Percentiles rank a stretch among this genome's conserved stretches.
Conservation (phyloP, 2,113 vertebrate genomes). For the Paraplagusia blochii region DNA sequence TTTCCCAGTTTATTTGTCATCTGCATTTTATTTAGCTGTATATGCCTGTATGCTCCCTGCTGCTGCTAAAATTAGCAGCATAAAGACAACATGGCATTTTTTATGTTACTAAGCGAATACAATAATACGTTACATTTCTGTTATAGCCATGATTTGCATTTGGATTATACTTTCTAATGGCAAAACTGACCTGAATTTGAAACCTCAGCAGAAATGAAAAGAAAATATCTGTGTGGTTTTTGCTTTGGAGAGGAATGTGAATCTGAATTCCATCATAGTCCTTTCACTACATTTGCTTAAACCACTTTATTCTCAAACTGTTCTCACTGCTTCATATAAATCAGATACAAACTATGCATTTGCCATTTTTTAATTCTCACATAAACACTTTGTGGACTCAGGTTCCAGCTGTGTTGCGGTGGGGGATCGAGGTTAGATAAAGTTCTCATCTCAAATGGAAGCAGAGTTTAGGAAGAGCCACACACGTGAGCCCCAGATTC, state of each 20-base stretch:
- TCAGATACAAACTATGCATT: background rate
- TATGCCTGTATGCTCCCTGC: slow-evolving; percentile 41
- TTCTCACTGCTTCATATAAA: background rate
- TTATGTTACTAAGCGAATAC: background rate
- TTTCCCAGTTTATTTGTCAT: slow-evolving; percentile 19
- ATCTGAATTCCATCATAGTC: slow-evolving; percentile 10
- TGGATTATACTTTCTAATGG: slow-evolving; percentile 18
- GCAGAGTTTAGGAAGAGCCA: background rate
- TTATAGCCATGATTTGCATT: slow-evolving; percentile 36
- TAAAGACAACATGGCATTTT: slow-evolving; percentile 25
- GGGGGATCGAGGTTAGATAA: slow-evolving; percentile 4
- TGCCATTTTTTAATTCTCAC: background rate
- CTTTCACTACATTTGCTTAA: background rate
- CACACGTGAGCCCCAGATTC: slow-evolving; percentile 13
- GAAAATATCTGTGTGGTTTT: slow-evolving; percentile 28
- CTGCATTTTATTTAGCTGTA: slow-evolving; percentile 11
- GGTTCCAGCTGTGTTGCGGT: background rate
- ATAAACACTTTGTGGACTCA: background rate
- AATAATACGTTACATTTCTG: slow-evolving; percentile 45
- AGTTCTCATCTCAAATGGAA: slow-evolving; percentile 5
- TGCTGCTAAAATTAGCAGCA: slow-evolving; percentile 51
- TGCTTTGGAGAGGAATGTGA: slow-evolving; percentile 23
- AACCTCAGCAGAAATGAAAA: slow-evolving; percentile 8
- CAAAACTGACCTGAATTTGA: slow-evolving; percentile 1
- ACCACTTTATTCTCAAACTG: background rate